Base-by-base conservation (phyloP, 2,888 invertebrate genomes). In the Plutella xylostella region DNA sequence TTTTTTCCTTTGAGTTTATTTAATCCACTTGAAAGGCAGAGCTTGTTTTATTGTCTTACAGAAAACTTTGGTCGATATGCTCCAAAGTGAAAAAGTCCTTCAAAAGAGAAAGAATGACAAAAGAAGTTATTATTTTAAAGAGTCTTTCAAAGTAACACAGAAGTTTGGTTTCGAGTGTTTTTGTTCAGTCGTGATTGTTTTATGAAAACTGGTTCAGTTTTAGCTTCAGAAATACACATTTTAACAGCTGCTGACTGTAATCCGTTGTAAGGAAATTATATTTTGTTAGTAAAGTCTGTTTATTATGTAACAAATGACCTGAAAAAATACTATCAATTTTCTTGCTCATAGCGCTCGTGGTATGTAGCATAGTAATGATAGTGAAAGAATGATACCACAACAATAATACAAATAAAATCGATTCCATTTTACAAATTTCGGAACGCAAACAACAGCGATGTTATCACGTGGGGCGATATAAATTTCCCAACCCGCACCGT, bases 1-100 rank as follows among this genome's bases (percentile, higher is more conserved):
- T n/a, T n/a, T 17, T 14, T 41, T 14, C 37, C 28, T 46, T 44
- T 50, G 33, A 43, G 43, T 48, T 50, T 45, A 44, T 48, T 50
- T 45, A 48, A 50, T 50, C 40, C 48, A 43, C 28, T 48, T 44
- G 35, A 46, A 48, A 50, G 45, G 46, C 37, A 28, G 41, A 25
- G 42, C 46, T 41, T 46, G 43, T 48, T 48, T 50, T 46, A 48
- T 44, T 46, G 40, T 45, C 38, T 42, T 44, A 28, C 41, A 35
- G 19, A 17, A 50, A 48, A 50, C 46, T 48, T 46, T 39, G 39
- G 37, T 43, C 46, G 25, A 48, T 45, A 44, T 35, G 42, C 46
- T 48, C 46, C 17, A n/a, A 46, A 43, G 48, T 45, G 15, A 48
- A 39, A 42, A 48, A 46, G 45, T 45, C 22, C 35, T 28, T 46